phyloP scores from a whole-genome alignment of 2,113 vertebrate species.

The Parus major region DNA sequence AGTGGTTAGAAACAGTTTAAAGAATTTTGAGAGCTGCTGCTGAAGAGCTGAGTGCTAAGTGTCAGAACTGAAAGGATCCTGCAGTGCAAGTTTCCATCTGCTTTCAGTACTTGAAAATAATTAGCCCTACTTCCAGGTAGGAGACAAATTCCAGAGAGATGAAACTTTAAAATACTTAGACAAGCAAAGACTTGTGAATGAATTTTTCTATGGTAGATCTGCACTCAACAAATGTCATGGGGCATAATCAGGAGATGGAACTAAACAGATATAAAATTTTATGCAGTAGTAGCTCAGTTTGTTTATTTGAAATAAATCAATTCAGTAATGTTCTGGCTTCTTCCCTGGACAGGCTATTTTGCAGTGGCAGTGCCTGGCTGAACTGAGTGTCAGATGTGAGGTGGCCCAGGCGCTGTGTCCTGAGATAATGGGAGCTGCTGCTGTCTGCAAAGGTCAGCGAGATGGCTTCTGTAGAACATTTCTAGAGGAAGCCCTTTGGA shows the following conservation, averaged over 20 bases:
- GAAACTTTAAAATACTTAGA: neutral
- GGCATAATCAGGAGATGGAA: neutral
- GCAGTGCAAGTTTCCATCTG: neutral
- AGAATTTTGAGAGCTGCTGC: neutral
- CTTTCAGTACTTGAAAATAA: neutral
- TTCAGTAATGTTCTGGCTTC: fast-evolving
- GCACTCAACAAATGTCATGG: fast-evolving
- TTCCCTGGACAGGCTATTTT: neutral
- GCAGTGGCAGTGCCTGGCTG: neutral
- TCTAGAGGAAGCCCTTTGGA: neutral
- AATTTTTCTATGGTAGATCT: neutral
- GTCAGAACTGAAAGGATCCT: neutral
- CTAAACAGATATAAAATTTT: neutral
- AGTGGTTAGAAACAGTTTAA: neutral
- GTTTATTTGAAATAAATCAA: neutral
- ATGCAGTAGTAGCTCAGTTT: neutral
- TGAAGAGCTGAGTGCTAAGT: neutral
- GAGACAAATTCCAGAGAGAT: neutral
- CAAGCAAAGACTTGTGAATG: neutral
- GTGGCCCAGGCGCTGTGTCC: neutral
- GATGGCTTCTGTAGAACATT: neutral
- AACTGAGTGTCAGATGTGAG: fast-evolving
- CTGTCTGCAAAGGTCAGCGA: fast-evolving
- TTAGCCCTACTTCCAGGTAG: neutral
- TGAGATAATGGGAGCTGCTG: neutral